A percentile compares a stretch with the other conserved stretches of the same genome.
Conservation (phyloP, 2,113 vertebrate species). For the Sisor rabdophorus region DNA sequence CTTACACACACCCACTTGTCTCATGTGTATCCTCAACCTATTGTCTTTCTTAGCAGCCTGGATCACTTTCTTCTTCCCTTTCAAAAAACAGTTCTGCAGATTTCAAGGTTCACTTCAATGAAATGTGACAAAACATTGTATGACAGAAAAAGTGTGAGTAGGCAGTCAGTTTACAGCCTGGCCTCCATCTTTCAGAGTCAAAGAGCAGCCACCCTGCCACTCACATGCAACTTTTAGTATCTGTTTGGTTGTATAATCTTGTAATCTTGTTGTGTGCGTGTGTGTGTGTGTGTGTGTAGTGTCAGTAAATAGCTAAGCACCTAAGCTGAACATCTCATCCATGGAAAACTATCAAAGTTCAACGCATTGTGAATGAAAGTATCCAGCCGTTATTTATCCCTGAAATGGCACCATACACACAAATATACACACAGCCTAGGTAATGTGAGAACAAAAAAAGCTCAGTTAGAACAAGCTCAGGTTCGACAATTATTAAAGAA, state of each 20-base stretch:
- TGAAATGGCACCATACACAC: conserved; percentile 28
- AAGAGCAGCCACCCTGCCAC: conserved; percentile 30
- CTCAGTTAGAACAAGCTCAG: not conserved
- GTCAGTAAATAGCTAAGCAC: conserved; percentile 46
- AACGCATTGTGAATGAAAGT: conserved; percentile 35
- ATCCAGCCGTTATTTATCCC: conserved; percentile 43
- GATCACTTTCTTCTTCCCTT: conserved; percentile 52
- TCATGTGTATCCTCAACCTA: not conserved
- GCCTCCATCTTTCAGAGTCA: conserved; percentile 23
- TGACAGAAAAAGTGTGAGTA: conserved; percentile 46
- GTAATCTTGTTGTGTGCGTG: conserved; percentile 19
- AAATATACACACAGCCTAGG: conserved; percentile 19
- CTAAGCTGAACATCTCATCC: conserved; percentile 42
- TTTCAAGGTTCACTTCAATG: conserved; percentile 58
- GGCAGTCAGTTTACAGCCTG: conserved; percentile 35
- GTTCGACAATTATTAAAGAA: not conserved
- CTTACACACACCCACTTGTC: not conserved
- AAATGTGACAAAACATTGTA: conserved; percentile 56
- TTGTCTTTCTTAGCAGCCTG: conserved; percentile 39
- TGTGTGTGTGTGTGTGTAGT: conserved; percentile 19
- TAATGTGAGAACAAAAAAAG: not conserved
- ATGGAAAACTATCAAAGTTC: conserved; percentile 30
- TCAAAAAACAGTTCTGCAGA: conserved; percentile 50
- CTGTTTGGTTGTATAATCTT: conserved; percentile 26
- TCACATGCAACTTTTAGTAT: conserved; percentile 42